Evolutionary conservation across 1,140 invertebrate species (phyloP), one percentile per base, ranked within the genome.

Genomic region (Aporrectodea caliginosa): DNA sequence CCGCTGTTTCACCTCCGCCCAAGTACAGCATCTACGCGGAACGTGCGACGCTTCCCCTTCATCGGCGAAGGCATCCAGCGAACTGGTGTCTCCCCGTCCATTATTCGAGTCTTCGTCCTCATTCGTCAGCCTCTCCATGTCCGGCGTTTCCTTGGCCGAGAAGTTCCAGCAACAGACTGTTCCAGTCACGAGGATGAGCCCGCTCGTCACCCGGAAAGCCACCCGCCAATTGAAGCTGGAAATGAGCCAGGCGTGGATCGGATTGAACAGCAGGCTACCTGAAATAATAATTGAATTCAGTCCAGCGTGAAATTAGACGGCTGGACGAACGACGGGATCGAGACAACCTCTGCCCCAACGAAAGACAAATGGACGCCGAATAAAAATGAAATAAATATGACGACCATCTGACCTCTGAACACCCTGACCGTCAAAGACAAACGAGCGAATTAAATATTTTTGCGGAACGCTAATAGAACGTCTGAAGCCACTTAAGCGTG

Each of bases 221-320:
- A 76, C 78, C 14, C 77, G 69, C 80, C 80, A 81, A 29, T 71
- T 81, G 68, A 77, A 82, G 6, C 29, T 78, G 27, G 69, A 69
- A 22, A 82, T 70, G 16, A 82, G 71, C 79, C 70, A 77, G 31
- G 80, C 82, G 74, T 82, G 79, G 78, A 82, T 74, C 14, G 82
- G 82, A 69, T 82, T 82, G 81, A 82, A 82, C 6, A 82, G 29
- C 58, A 82, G 78, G 73, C 82, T 82, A 35, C 82, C 82, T 82
- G 71, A 22, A 80, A 73, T 33, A 58, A 69, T 14, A 58, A 30
- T 69, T 35, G 22, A 76, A 29, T 76, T 32, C n/a, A 73, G 22
- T 31, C 16, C 72, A 16, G 12, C 6, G 16, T 1, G 16, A 32
- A 16, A 73, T 30, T 73, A 30, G 71, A 16, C 12, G 30, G 29